phyloP scores from a whole-genome alignment of 2,888 invertebrate species.

The Plutella xylostella region DNA sequence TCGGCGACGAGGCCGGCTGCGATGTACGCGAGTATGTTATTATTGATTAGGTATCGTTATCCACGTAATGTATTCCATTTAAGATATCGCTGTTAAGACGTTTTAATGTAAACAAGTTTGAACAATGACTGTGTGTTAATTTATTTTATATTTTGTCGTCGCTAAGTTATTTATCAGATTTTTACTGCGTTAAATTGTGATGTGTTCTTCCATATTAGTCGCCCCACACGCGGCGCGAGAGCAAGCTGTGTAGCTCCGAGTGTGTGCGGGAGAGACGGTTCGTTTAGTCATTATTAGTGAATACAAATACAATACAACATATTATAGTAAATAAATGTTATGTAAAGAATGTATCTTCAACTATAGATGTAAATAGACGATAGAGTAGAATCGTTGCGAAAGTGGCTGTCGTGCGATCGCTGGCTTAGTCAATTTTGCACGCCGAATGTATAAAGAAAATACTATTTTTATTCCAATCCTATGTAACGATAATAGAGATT shows the following conservation, averaged over 20 bases:
- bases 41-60: slow-evolving; percentile 47
- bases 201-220: slow-evolving; percentile 29
- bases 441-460: slow-evolving; percentile 42
- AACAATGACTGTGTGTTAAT: slow-evolving; percentile 65
- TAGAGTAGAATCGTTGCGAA: slow-evolving; percentile 42
- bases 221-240: not conserved
- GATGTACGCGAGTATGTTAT: slow-evolving; percentile 25
- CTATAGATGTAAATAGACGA: slow-evolving; percentile 14
- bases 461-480: slow-evolving; percentile 62
- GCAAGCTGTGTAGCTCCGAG: slow-evolving; percentile 27
- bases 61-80: slow-evolving; percentile 61
- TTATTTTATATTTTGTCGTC: slow-evolving; percentile 56
- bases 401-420: slow-evolving; percentile 39
- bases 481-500: slow-evolving; percentile 55
- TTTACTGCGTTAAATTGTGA: slow-evolving; percentile 34
- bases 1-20: slow-evolving; percentile 51
- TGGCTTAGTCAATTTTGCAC: slow-evolving; percentile 64
- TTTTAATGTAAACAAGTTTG: slow-evolving; percentile 44
- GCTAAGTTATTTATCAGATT: slow-evolving; percentile 62
- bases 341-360: slow-evolving; percentile 12
- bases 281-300: slow-evolving; percentile 5
- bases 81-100: slow-evolving; percentile 51
- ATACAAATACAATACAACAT: too few species aligned
- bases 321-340: slow-evolving; percentile 23
- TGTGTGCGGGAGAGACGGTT: slow-evolving; percentile 20